Percentiles rank a stretch among this genome's conserved stretches.
phyloP scores from a whole-genome alignment of 2,113 vertebrate genomes.

The Gopherus evgoodei region DNA sequence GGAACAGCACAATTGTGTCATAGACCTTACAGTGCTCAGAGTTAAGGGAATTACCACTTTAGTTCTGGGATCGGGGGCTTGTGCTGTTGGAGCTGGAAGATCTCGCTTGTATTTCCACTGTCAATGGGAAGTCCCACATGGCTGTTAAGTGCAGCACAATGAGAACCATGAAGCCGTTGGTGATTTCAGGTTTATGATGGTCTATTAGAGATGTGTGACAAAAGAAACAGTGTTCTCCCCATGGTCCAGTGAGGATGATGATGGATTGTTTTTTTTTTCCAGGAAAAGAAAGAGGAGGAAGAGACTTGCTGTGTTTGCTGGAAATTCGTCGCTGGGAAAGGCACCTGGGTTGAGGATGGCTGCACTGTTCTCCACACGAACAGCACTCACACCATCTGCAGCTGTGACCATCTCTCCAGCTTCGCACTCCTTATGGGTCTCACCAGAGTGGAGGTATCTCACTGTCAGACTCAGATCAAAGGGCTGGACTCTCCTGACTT shows the following conservation, averaged over 20 bases:
- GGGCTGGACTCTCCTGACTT: neutral
- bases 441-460: constrained; percentile 40
- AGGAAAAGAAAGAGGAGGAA: neutral
- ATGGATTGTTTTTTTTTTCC: neutral
- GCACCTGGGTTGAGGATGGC: constrained; percentile 76
- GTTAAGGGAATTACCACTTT: neutral
- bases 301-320: constrained; percentile 78
- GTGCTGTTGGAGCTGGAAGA: neutral
- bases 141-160: neutral
- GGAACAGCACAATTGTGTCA: too few species aligned
- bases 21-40: too few species aligned
- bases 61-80: too few species aligned
- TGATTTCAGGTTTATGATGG: neutral
- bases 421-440: constrained; percentile 84
- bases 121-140: neutral
- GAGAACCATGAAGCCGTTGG: neutral
- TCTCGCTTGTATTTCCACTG: neutral
- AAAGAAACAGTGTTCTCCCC: neutral
- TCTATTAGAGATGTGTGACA: neutral
- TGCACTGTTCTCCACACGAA: constrained; percentile 60
- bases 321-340: constrained; percentile 39
- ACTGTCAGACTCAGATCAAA: neutral
- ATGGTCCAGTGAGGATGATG: neutral
- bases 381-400: constrained; percentile 78
- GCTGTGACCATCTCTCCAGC: constrained; percentile 82